phyloP scores from a whole-genome alignment of 2,113 vertebrate species.

The Boulengeromyrus knoepffleri region DNA sequence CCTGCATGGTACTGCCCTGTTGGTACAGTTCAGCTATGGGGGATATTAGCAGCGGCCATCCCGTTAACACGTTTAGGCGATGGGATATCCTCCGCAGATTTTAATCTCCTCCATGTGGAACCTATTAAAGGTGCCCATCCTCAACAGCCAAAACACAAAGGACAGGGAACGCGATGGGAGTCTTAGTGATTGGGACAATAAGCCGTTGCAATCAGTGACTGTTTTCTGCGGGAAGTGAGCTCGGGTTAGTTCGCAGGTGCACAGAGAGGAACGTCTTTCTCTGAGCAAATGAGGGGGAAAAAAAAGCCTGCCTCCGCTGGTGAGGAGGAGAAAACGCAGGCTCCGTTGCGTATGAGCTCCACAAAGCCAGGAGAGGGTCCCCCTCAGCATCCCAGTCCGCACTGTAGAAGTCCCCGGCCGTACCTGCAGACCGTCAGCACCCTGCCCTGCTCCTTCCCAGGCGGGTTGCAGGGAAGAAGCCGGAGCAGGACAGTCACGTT shows the following conservation, averaged over 20 bases:
- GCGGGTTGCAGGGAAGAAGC: not conserved
- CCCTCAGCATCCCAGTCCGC: not conserved
- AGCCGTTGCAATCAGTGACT: not conserved
- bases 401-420: not conserved
- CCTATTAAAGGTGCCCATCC: not conserved
- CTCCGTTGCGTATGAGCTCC: not conserved
- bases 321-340: not conserved
- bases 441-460: not conserved
- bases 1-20: constrained; percentile 57
- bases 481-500: not conserved
- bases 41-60: not conserved
- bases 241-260: not conserved
- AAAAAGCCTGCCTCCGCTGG: not conserved
- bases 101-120: constrained; percentile 14
- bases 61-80: not conserved
- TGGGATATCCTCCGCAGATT: constrained; percentile 4
- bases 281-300: not conserved
- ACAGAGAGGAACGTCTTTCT: not conserved
- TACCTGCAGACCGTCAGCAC: not conserved
- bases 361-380: not conserved
- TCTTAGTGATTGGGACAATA: not conserved
- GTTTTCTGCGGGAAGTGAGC: not conserved
- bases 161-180: not conserved
- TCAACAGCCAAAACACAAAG: not conserved
- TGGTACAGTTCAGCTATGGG: not conserved